These are phyloP conservation scores for Thalassophryne amazonica DNA, from an alignment of 2,797 vertebrate species.

Conservation along the genomic window DNA sequence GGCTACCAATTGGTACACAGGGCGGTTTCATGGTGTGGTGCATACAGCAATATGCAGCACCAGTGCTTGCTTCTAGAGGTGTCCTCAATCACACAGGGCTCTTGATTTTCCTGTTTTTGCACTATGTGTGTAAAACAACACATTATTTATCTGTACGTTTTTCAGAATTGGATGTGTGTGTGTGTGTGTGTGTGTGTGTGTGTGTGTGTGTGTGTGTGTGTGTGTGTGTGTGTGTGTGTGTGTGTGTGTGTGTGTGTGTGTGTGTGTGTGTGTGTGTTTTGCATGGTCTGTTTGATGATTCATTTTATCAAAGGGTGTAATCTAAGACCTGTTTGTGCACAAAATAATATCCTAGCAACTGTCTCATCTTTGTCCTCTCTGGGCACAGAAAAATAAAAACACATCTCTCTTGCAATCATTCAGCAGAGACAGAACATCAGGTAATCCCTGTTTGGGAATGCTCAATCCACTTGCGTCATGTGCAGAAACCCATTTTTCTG, in stretches of 20 bases:
- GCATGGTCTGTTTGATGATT: conserved; percentile 30
- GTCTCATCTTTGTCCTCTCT: conserved; percentile 27
- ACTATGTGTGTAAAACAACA: too few relatives aligned
- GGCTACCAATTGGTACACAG: too few relatives aligned
- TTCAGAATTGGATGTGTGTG: too few relatives aligned
- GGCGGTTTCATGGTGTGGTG: too few relatives aligned
- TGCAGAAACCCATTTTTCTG: conserved; percentile 36
- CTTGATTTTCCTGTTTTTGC: too few relatives aligned
- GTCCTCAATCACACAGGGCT: too few relatives aligned
- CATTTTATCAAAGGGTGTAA: conserved; percentile 37
- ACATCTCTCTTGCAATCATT: conserved; percentile 41
- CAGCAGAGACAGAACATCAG: conserved; percentile 47
- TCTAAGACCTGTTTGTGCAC: conserved; percentile 39
- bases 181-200: too few relatives aligned
- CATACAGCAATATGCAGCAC: too few relatives aligned
- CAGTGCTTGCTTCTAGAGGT: too few relatives aligned
- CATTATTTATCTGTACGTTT: too few relatives aligned
- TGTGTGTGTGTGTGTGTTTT: conserved; percentile 32
- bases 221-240: conserved; percentile 24
- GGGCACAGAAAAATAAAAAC: conserved; percentile 51
- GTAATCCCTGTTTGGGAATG: conserved; percentile 49
- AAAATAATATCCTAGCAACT: conserved; percentile 7
- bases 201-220: background rate
- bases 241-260: conserved; percentile 2
- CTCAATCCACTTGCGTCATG: conserved; percentile 35